phyloP scores from a whole-genome alignment of 2,888 invertebrate species.

The Opisthograptis luteolata region DNA sequence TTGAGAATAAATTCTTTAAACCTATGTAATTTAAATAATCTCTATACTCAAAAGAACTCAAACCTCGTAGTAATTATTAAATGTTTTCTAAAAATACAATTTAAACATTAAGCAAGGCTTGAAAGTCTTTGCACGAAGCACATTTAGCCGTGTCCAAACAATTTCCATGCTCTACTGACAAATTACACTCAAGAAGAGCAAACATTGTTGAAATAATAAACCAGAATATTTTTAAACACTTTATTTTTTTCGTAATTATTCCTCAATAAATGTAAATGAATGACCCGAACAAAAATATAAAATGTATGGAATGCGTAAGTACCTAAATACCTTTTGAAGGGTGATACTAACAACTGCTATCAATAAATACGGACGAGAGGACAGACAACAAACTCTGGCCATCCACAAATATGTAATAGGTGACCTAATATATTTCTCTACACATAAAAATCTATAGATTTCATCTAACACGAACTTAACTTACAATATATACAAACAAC shows the following conservation, averaged over 20 bases:
- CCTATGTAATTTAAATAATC: too few relatives aligned
- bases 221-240: constrained; percentile 23
- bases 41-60: too few relatives aligned
- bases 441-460: constrained; percentile 58
- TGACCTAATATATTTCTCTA: constrained; percentile 40
- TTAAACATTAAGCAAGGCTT: neutral
- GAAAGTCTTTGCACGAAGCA: neutral
- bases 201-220: constrained; percentile 7
- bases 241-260: constrained; percentile 55
- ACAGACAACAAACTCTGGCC: constrained; percentile 38
- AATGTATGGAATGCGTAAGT: constrained; percentile 67
- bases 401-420: constrained; percentile 35
- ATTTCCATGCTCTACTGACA: constrained; percentile 6
- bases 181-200: neutral
- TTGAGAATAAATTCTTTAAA: too few relatives aligned
- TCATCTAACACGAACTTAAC: constrained; percentile 51
- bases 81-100: too few relatives aligned
- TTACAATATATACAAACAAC: constrained; percentile 71
- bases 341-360: constrained; percentile 38
- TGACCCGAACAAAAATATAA: constrained; percentile 49
- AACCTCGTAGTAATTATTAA: too few relatives aligned
- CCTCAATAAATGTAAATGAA: constrained; percentile 57
- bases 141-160: constrained; percentile 10
- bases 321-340: constrained; percentile 49
- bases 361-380: constrained; percentile 42